phyloP scores from a whole-genome alignment of 2,113 vertebrate species.

The Odocoileus hemionus region DNA sequence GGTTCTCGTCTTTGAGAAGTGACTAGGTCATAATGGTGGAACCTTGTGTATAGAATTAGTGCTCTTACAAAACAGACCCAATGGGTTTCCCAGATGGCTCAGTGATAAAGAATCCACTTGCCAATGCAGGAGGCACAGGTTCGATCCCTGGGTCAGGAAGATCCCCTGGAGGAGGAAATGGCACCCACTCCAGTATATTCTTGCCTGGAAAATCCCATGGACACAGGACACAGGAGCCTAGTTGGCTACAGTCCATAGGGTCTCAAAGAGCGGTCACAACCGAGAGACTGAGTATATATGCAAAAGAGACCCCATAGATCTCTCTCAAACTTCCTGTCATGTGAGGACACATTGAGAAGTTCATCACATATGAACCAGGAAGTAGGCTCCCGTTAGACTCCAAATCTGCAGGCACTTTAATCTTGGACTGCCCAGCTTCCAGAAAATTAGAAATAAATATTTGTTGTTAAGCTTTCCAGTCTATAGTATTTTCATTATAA shows the following conservation, averaged over 20 bases:
- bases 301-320: neutral
- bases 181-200: neutral
- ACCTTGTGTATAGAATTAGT: neutral
- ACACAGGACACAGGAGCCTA: neutral
- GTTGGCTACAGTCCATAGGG: neutral
- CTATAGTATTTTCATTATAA: neutral
- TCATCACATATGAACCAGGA: neutral
- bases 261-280: accelerated
- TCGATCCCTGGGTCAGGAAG: neutral
- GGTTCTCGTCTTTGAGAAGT: neutral
- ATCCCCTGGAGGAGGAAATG: neutral
- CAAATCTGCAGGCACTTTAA: neutral
- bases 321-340: neutral
- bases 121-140: neutral
- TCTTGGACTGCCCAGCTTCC: neutral
- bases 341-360: neutral
- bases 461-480: neutral
- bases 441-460: neutral
- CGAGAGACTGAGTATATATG: neutral
- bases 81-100: neutral
- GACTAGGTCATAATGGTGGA: neutral
- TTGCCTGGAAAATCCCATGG: neutral
- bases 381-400: neutral
- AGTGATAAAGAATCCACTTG: neutral
- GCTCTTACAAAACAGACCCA: neutral